Evolutionary conservation across 2,113 vertebrate species (phyloP).

Genomic region (Forbesichthys papilliferus): DNA sequence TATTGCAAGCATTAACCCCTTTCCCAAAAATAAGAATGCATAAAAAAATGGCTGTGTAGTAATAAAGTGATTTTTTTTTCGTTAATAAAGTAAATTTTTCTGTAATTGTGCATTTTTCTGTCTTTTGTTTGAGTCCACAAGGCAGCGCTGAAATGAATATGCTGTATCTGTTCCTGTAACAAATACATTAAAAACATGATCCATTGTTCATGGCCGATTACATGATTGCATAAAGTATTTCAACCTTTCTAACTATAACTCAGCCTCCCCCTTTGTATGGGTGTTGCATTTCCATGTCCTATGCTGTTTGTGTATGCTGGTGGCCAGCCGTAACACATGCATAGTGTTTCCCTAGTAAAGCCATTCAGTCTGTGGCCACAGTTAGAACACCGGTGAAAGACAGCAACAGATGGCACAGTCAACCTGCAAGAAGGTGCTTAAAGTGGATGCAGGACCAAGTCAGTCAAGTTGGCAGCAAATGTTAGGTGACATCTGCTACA

Average conservation of each 20-base stretch:
- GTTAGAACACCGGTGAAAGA: slow-evolving; percentile 24
- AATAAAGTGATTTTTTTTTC: slow-evolving; percentile 34
- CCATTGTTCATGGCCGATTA: slow-evolving; percentile 33
- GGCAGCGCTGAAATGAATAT: slow-evolving; percentile 31
- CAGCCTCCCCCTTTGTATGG: too few relatives aligned
- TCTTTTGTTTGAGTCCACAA: slow-evolving; percentile 39
- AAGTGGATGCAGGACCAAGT: too few relatives aligned
- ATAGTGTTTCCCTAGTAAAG: slow-evolving; percentile 25
- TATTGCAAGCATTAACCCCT: too few relatives aligned
- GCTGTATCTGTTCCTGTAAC: slow-evolving; percentile 38
- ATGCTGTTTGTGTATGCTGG: slow-evolving; percentile 31
- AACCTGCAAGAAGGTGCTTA: slow-evolving; percentile 46
- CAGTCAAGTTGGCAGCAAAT: slow-evolving; percentile 46
- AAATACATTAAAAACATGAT: slow-evolving; percentile 33
- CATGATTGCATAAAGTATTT: slow-evolving; percentile 20
- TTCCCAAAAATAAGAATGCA: slow-evolving; percentile 52
- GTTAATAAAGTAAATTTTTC: slow-evolving; percentile 55
- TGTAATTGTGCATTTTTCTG: slow-evolving; percentile 20
- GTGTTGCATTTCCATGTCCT: not conserved
- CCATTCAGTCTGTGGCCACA: slow-evolving; percentile 19
- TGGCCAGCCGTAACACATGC: slow-evolving; percentile 27
- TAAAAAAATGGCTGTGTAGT: slow-evolving; percentile 25
- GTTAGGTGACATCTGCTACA: slow-evolving; percentile 29
- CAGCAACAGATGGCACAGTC: slow-evolving; percentile 66
- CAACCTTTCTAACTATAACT: too few relatives aligned